Percentiles rank a stretch among this genome's conserved stretches.
Evolutionary conservation across 2,797 vertebrate genomes (phyloP).

Genomic region (Ispidina picta): DNA sequence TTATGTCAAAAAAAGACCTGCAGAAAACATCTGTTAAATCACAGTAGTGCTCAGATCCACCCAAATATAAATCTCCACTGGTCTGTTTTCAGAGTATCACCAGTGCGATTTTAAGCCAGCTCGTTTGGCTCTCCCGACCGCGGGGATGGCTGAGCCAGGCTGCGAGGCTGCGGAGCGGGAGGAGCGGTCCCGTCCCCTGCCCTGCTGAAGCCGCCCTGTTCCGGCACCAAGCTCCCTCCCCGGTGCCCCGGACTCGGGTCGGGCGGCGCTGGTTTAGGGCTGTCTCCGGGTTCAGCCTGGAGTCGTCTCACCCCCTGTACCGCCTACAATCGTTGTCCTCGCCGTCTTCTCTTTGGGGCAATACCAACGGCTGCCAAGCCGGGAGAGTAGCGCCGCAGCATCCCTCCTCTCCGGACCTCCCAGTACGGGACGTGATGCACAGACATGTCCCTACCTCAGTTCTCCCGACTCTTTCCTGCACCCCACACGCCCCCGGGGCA

Average conservation of each 20-base stretch:
- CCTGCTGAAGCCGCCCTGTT: background rate
- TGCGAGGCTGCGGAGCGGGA: background rate
- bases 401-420: background rate
- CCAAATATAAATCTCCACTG: background rate
- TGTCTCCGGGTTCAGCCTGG: background rate
- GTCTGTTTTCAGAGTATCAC: background rate
- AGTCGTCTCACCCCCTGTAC: background rate
- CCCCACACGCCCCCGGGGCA: background rate
- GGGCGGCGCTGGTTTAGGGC: background rate
- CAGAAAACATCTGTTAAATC: background rate
- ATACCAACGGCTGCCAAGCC: background rate
- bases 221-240: background rate
- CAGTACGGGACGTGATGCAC: background rate
- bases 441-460: background rate
- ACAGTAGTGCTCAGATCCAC: background rate
- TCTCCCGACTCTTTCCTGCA: background rate
- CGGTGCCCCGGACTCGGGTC: background rate
- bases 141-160: background rate
- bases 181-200: background rate
- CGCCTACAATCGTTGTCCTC: background rate
- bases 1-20: background rate
- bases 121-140: background rate
- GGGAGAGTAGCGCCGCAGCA: background rate
- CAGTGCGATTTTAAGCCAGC: background rate
- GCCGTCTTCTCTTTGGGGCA: background rate